Base-by-base conservation (phyloP, 2,797 vertebrate species). In the Molothrus ater region DNA sequence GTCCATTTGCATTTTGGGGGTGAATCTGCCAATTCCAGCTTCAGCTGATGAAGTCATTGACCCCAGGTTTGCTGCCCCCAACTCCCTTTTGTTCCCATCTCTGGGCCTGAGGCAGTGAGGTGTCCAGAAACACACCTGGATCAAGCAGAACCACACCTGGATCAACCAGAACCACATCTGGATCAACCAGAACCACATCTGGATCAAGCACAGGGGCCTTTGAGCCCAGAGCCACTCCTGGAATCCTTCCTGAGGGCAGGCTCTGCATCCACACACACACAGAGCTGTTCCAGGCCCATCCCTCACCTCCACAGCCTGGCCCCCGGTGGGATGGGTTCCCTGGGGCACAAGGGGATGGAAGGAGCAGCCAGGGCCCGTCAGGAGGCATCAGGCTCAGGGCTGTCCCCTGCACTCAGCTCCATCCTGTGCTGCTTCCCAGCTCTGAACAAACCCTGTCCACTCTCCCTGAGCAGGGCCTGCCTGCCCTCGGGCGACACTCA, bases 251-350 rank as follows among this genome's bases (percentile, higher is more conserved):
- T 18, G 18, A 11, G 29, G 10, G 17, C 59, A 17, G 26, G 31
- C 29, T 61, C 89, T 57, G 59, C 42, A 3, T 7, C 22, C 29
- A 6, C 56, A 16, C 53, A 15, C 53, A 13, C 12, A 2, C 14
- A 17, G 13, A 20, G 13, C 13, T 80, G 43, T 2, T 2, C 50
- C 1, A 6, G 31, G 47, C 28, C 40, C 21, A 38, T 16, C 4
- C 1, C 57, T 65, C 57, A 9, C 32, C 38, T 48, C 5, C 3
- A 25, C 73, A 11, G 7, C 13, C 2, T 0, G 15, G 53, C 76
- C 70, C 57, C 54, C 4, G 65, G 60, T 60, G 76, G 64, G 90
- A 42, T 9, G 59, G 78, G 26, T n/a, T 65, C 88, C 92, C 29
- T 0, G 11, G 21, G 83, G 88, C 29, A 16, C 45, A 0, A 1